A percentile compares a stretch with the other conserved stretches of the same genome.
Evolutionary conservation across 2,797 vertebrate genomes (phyloP).

Genomic region (Cuniculus paca): DNA sequence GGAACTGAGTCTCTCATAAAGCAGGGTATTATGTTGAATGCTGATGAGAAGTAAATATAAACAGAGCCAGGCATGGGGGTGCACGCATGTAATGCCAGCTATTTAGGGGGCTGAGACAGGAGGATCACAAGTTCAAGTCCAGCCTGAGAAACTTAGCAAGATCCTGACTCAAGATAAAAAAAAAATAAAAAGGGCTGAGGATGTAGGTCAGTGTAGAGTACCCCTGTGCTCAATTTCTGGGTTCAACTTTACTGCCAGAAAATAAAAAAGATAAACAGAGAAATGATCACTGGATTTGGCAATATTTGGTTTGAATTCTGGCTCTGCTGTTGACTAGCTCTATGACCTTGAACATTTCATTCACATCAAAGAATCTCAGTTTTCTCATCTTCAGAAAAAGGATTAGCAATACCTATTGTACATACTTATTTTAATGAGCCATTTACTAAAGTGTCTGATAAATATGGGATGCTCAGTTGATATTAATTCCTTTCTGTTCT

Average conservation of each 20-base stretch:
- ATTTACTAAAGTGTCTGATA: neutral
- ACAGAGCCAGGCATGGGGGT: neutral
- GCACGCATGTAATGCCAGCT: neutral
- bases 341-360: neutral
- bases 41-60: neutral
- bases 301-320: conserved; percentile 55
- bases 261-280: neutral
- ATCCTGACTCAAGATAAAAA: neutral
- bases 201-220: neutral
- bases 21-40: conserved; percentile 34
- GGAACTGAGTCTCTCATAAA: conserved; percentile 11
- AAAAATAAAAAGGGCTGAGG: neutral
- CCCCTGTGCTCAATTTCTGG: neutral
- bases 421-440: neutral
- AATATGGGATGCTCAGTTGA: neutral
- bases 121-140: neutral
- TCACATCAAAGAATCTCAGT: neutral
- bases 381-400: conserved; percentile 57
- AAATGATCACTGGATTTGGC: neutral
- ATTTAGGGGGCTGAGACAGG: neutral
- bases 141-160: neutral
- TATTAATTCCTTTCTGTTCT: conserved; percentile 44
- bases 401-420: neutral
- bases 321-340: neutral
- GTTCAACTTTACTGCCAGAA: neutral